phyloP scores from a whole-genome alignment of 2,888 invertebrate species.

The Rhingia campestris region DNA sequence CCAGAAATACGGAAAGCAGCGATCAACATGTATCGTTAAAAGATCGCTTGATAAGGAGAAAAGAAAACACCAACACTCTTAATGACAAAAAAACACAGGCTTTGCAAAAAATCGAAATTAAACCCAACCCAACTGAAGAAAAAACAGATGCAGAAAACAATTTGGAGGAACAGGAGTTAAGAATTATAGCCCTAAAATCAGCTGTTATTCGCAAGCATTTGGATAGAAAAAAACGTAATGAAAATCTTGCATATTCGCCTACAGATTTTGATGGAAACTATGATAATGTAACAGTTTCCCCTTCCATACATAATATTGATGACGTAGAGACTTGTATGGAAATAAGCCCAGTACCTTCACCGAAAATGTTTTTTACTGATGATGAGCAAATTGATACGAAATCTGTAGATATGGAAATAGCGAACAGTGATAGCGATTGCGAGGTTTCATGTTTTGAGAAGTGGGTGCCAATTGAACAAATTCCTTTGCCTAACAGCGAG shows the following conservation, averaged over 20 bases:
- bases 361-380: constrained; percentile 76
- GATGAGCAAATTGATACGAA: constrained; percentile 76
- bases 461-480: constrained; percentile 74
- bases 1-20: constrained; percentile 59
- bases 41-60: constrained; percentile 56
- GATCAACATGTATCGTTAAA: constrained; percentile 52
- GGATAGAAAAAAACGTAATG: constrained; percentile 80
- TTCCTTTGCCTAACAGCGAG: constrained; percentile 65
- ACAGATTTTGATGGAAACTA: constrained; percentile 81
- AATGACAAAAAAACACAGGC: constrained; percentile 65
- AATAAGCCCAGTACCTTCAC: constrained; percentile 81
- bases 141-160: constrained; percentile 42
- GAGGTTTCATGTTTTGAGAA: constrained; percentile 59
- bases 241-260: constrained; percentile 81
- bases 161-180: constrained; percentile 79
- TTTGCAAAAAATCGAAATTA: constrained; percentile 2
- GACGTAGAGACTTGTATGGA: constrained; percentile 77
- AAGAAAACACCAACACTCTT: constrained; percentile 50
- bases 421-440: constrained; percentile 80
- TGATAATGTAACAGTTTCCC: constrained; percentile 71
- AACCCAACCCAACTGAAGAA: neutral
- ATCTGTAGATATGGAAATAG: constrained; percentile 82
- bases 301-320: constrained; percentile 76
- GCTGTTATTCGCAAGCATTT: constrained; percentile 81
- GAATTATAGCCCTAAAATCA: constrained; percentile 82